Evolutionary conservation across 2,888 invertebrate species (phyloP).

Genomic region (Philereme vetulata): DNA sequence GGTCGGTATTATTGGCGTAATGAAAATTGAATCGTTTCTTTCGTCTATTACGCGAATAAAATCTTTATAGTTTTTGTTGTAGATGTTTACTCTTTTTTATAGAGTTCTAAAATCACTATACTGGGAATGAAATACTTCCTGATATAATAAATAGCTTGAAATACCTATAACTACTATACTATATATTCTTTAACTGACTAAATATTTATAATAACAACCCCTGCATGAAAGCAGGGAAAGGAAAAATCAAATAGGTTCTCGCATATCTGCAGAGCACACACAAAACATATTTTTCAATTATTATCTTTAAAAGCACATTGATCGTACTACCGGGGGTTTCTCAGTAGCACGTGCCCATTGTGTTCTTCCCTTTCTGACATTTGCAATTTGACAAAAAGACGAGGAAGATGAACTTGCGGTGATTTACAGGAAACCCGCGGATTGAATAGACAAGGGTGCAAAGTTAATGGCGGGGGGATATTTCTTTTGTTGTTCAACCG

Average conservation of each 20-base stretch:
- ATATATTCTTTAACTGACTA: too few relatives aligned
- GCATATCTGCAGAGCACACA: conserved; percentile 17
- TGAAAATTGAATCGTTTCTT: conserved; percentile 18
- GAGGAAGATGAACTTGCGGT: conserved; percentile 31
- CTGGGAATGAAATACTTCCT: too few relatives aligned
- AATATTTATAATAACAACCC: too few relatives aligned
- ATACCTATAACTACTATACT: too few relatives aligned
- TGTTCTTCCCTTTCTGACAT: conserved; percentile 50
- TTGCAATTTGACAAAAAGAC: conserved; percentile 48
- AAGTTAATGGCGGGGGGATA: conserved; percentile 23
- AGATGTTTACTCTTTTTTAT: conserved; percentile 1
- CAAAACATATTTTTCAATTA: conserved; percentile 40
- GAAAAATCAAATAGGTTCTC: not conserved
- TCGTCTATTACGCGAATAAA: not conserved
- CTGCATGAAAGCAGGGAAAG: too few relatives aligned
- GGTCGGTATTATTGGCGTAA: conserved; percentile 25
- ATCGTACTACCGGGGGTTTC: conserved; percentile 48
- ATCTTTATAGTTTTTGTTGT: not conserved
- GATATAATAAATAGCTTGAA: too few relatives aligned
- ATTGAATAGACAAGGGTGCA: conserved; percentile 38
- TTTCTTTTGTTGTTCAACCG: conserved; percentile 29
- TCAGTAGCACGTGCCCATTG: conserved; percentile 43
- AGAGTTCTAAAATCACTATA: too few relatives aligned
- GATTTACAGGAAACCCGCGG: conserved; percentile 32
- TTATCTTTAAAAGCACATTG: conserved; percentile 46